Evolutionary conservation across 2,888 invertebrate genomes (phyloP).

Genomic region (Beris morrisii): DNA sequence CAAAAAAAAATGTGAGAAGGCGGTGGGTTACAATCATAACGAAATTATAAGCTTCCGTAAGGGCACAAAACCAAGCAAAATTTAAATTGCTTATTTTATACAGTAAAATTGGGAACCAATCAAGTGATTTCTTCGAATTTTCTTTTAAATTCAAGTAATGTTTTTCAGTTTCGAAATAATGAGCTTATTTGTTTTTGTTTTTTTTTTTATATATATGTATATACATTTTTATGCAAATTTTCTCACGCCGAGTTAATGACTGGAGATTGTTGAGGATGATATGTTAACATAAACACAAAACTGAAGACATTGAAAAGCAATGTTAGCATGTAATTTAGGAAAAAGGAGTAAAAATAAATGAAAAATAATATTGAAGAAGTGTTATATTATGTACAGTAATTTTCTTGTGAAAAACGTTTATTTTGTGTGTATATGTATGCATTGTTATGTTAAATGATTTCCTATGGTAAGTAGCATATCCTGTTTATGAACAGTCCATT

Average conservation of each 20-base stretch:
- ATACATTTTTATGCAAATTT: constrained; percentile 28
- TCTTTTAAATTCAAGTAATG: too few species aligned
- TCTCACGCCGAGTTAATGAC: constrained; percentile 35
- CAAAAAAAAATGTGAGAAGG: too few species aligned
- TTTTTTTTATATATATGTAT: too few species aligned
- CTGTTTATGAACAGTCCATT: not conserved
- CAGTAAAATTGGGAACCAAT: too few species aligned
- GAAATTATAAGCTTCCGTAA: too few species aligned
- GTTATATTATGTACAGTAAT: not conserved
- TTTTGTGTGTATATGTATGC: constrained; percentile 3
- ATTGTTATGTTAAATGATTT: not conserved
- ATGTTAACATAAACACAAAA: constrained; percentile 37
- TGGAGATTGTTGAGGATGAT: constrained; percentile 39
- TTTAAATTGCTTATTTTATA: too few species aligned
- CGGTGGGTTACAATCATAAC: too few species aligned
- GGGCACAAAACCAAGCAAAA: too few species aligned
- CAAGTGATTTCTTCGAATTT: too few species aligned
- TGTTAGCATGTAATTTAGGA: constrained; percentile 22
- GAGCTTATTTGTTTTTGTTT: too few species aligned
- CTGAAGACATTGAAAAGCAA: constrained; percentile 23
- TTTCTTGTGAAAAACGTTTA: constrained; percentile 7
- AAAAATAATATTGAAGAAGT: constrained; percentile 7
- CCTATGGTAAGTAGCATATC: not conserved
- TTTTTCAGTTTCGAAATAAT: too few species aligned
- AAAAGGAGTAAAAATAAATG: not conserved